Percentiles rank a stretch among this genome's conserved stretches.
Conservation (phyloP, 2,888 invertebrate species). For the Epinotia nisella region DNA sequence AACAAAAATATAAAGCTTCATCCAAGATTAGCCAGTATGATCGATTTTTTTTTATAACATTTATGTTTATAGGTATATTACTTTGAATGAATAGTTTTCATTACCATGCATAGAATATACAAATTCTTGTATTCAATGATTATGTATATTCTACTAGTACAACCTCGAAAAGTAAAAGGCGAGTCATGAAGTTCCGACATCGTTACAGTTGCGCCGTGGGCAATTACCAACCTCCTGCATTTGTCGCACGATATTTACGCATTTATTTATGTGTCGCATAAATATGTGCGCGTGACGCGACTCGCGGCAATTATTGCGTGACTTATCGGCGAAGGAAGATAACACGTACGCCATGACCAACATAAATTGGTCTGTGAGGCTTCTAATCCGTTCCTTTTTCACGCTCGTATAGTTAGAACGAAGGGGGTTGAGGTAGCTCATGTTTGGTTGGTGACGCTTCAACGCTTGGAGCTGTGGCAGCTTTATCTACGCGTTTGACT, state of each 20-base stretch:
- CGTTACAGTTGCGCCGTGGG: constrained; percentile 60
- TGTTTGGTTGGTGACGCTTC: constrained; percentile 59
- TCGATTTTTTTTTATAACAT: too few relatives aligned
- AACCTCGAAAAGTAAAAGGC: constrained; percentile 37
- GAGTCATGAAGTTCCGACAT: constrained; percentile 54
- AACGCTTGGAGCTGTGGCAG: constrained; percentile 71
- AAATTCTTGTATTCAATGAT: too few relatives aligned
- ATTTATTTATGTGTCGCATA: constrained; percentile 73
- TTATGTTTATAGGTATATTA: too few relatives aligned
- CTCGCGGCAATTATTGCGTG: constrained; percentile 82
- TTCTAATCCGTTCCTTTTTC: constrained; percentile 38
- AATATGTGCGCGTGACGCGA: constrained; percentile 76
- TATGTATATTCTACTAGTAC: neutral
- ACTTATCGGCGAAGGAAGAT: constrained; percentile 82
- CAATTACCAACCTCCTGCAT: constrained; percentile 66
- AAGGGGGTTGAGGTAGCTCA: constrained; percentile 54
- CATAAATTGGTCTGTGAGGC: constrained; percentile 55
- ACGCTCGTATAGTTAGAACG: constrained; percentile 30
- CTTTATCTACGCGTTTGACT: constrained; percentile 79
- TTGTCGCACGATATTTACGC: constrained; percentile 72
- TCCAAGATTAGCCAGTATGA: too few relatives aligned
- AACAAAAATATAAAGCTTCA: too few relatives aligned
- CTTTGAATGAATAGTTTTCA: too few relatives aligned
- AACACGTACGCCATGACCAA: constrained; percentile 75
- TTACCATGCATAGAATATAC: too few relatives aligned